Evolutionary conservation across 2,888 invertebrate species (phyloP), one percentile per base, ranked within the genome.

Genomic region (Ditylenchus weischeri): DNA sequence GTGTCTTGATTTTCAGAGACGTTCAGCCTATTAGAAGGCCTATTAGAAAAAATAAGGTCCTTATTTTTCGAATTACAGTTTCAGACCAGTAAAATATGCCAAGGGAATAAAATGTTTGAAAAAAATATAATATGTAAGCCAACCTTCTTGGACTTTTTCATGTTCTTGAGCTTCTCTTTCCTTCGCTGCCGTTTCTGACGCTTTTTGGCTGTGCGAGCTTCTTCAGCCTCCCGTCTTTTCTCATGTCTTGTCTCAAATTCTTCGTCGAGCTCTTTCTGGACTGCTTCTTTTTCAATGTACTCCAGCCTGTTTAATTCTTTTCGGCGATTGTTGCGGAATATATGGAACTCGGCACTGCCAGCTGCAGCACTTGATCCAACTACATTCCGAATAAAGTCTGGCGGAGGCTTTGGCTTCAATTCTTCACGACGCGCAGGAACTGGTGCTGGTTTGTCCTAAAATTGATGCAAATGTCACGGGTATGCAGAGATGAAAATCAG

Each of bases 311-410:
- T 92, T 85, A 93, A 93, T 86, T 98, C 96, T 84, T 96, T 92
- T 69, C 96, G 87, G 60, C 96, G 86, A 57, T 96, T 87, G 85
- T 96, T 95, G 71, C 96, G 88, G 82, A 96, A 96, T 0, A 98
- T 95, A 84, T 98, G 96, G 85, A 98, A 98, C 85, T 98, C 98
- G 11, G 98, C 96, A 70, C 94, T 94, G 0, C 98, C 98, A 47
- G 96, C 98, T 21, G 98, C 98, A 38, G 98, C 98, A 86, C 94
- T 93, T 0, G 95, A 96, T n/a, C 96, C 96, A 93, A 96, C 96
- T 3, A 96, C 94, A 88, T 98, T 98, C 66, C 95, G 87, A 8
- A 96, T 93, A 85, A 96, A 96, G 83, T 93, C 93, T 7, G 92
- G 91, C 15, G 92, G 90, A 57, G 89, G 87, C 5, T 92, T 89